phyloP scores from a whole-genome alignment of 2,888 invertebrate species.

The Keiferia lycopersicella region DNA sequence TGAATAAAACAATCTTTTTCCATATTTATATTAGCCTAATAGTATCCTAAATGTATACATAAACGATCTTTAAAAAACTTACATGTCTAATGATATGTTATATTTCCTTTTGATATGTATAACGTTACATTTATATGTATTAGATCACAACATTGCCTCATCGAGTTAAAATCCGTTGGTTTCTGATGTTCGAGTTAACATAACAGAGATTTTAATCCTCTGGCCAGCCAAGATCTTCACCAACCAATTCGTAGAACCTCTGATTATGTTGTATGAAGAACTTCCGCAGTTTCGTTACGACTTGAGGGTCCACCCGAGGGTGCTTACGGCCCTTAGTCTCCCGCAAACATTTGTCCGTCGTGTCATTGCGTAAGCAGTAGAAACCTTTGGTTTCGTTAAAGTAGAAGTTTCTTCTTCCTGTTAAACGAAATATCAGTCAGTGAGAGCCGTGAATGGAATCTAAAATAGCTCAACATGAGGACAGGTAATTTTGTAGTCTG shows the following conservation, averaged over 20 bases:
- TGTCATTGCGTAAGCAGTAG: slow-evolving; percentile 94
- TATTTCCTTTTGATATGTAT: slow-evolving; percentile 53
- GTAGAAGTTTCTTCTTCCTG: slow-evolving; percentile 93
- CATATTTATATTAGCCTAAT: slow-evolving; percentile 34
- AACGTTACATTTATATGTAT: slow-evolving; percentile 62
- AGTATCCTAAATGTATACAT: slow-evolving; percentile 70
- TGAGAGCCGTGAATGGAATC: background rate
- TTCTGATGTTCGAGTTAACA: background rate
- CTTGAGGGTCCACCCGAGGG: slow-evolving; percentile 90
- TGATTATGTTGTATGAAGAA: slow-evolving; percentile 96
- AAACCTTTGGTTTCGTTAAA: slow-evolving; percentile 98
- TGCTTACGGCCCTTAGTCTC: slow-evolving; percentile 92
- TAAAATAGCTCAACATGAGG: background rate
- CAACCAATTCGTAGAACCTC: slow-evolving; percentile 95
- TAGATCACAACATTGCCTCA: slow-evolving; percentile 62
- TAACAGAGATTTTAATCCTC: slow-evolving; percentile 82
- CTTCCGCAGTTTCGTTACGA: slow-evolving; percentile 89
- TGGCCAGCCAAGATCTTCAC: slow-evolving; percentile 96
- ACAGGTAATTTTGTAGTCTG: background rate
- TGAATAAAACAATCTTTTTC: slow-evolving; percentile 53
- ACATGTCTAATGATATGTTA: slow-evolving; percentile 71
- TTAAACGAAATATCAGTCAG: slow-evolving; percentile 22
- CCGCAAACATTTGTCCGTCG: slow-evolving; percentile 91
- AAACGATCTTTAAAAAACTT: slow-evolving; percentile 72
- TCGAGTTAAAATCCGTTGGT: slow-evolving; percentile 12